Conservation (phyloP, 2,113 vertebrate species). For the Melanocharis versteri region DNA sequence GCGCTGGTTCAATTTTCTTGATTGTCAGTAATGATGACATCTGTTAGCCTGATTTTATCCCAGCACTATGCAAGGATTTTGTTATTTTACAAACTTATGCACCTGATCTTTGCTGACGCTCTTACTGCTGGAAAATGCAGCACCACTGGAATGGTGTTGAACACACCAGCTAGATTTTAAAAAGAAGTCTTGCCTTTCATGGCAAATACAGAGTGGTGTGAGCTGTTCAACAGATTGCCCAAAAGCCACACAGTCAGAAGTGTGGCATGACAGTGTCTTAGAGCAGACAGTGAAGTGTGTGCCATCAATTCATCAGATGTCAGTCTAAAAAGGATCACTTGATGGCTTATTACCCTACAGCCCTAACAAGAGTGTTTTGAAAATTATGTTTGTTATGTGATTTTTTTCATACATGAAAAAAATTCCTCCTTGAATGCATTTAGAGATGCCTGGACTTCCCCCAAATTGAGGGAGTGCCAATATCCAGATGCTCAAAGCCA, state of each 20-base stretch:
- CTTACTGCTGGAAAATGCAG: background rate
- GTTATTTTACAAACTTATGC: background rate
- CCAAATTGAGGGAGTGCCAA: background rate
- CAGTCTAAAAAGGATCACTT: background rate
- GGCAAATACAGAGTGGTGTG: background rate
- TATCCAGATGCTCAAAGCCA: background rate
- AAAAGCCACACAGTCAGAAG: background rate
- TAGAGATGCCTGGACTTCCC: background rate
- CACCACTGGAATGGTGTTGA: background rate
- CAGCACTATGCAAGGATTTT: background rate
- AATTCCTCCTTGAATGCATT: background rate
- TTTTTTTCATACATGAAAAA: background rate
- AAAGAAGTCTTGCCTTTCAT: background rate
- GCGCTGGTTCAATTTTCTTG: background rate
- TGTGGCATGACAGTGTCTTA: background rate
- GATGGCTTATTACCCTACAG: background rate
- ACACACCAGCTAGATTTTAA: background rate
- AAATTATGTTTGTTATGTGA: background rate
- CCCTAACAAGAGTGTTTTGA: background rate
- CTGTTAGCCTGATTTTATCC: constrained; percentile 8
- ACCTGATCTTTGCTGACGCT: background rate
- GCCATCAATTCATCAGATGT: background rate
- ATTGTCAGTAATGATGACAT: constrained; percentile 6
- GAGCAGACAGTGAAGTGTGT: background rate
- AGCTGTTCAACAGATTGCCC: background rate